These are phyloP conservation scores for Caradrina clavipalpis DNA, from an alignment of 2,888 invertebrate genomes.

Conservation along the genomic window DNA sequence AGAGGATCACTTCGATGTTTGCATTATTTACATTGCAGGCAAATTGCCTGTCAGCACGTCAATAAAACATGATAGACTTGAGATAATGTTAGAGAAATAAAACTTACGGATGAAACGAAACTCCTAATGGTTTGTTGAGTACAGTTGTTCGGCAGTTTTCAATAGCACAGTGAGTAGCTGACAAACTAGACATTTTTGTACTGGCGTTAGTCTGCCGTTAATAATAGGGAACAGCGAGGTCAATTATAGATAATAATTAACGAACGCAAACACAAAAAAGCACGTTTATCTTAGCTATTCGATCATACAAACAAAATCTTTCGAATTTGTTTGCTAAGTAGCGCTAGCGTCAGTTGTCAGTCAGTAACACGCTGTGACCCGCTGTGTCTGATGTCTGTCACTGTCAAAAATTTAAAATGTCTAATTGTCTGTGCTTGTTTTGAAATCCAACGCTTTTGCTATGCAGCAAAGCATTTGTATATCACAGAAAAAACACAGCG, in stretches of 20 bases:
- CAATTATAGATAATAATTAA: neutral
- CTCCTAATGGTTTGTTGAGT: conserved; percentile 78
- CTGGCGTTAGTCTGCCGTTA: neutral
- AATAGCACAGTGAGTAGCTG: conserved; percentile 77
- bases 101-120: conserved; percentile 81
- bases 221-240: conserved; percentile 1
- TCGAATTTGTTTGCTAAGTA: too few species aligned
- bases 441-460: too few species aligned
- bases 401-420: too few species aligned
- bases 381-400: too few species aligned
- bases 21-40: neutral
- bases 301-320: too few species aligned
- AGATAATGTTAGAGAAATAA: neutral
- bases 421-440: too few species aligned
- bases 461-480: too few species aligned
- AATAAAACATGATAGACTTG: neutral
- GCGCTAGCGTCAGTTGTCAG: too few species aligned
- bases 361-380: too few species aligned
- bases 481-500: too few species aligned
- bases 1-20: neutral
- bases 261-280: too few species aligned
- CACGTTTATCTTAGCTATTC: too few species aligned
- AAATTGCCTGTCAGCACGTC: neutral
- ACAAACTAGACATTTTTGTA: conserved; percentile 64
- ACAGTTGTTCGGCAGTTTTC: conserved; percentile 80